phyloP scores from a whole-genome alignment of 2,888 invertebrate species.

The Synanthedon vespiformis region DNA sequence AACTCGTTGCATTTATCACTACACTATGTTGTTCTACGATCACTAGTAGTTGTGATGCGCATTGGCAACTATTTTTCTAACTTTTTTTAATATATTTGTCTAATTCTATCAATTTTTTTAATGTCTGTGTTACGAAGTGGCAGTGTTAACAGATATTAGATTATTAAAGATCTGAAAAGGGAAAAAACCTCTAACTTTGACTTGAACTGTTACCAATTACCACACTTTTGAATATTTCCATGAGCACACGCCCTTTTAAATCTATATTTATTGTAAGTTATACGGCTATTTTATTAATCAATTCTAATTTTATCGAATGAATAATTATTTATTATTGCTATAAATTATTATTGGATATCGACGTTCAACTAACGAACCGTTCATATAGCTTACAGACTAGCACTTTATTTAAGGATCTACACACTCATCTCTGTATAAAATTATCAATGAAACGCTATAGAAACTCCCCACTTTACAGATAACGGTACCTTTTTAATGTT shows the following conservation, averaged over 20 bases:
- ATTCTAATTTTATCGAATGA: background rate
- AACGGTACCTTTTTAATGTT: conserved; percentile 19
- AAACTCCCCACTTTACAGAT: background rate
- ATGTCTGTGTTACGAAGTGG: background rate
- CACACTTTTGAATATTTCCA: too few species aligned
- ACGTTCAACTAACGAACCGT: background rate
- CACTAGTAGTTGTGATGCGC: conserved; percentile 20
- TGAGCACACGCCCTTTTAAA: background rate
- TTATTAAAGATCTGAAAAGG: background rate
- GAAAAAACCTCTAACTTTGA: background rate
- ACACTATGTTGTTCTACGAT: conserved; percentile 52
- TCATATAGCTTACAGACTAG: conserved; percentile 1
- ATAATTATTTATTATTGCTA: background rate
- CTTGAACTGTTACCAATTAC: too few species aligned
- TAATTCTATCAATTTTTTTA: background rate
- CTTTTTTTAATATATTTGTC: background rate
- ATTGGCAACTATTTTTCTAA: background rate
- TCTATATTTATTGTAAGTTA: conserved; percentile 1
- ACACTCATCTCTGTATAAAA: background rate
- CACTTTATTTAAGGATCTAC: background rate
- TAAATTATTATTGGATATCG: background rate
- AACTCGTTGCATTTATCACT: conserved; percentile 13
- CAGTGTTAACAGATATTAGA: background rate
- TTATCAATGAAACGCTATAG: background rate
- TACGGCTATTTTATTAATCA: background rate